Evolutionary conservation across 2,888 invertebrate genomes (phyloP).

Genomic region (Melipona beecheii): DNA sequence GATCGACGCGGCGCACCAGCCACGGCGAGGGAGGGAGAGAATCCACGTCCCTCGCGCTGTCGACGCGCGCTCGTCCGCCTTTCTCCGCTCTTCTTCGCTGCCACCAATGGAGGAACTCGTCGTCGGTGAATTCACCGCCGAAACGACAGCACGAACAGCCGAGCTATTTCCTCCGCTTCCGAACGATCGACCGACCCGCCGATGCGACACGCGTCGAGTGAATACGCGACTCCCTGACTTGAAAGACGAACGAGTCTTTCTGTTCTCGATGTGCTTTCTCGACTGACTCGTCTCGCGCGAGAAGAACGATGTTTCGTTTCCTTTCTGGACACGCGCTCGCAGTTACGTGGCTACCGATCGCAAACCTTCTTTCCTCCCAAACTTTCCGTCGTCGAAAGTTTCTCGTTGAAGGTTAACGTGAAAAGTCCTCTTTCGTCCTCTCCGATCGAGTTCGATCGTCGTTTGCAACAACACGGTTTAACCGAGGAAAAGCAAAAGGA

Average conservation of each 20-base stretch:
- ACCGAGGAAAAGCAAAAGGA: background rate
- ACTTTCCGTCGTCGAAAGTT: background rate
- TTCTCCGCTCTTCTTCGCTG: background rate
- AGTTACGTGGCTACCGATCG: constrained; percentile 17
- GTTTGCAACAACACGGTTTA: background rate
- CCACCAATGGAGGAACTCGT: background rate
- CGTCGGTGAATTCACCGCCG: background rate
- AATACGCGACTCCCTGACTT: background rate
- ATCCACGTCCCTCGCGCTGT: background rate
- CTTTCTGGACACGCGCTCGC: constrained; percentile 27
- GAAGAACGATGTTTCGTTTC: constrained; percentile 13
- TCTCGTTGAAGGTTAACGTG: background rate
- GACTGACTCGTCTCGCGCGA: background rate
- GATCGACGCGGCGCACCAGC: background rate
- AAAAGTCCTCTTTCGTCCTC: background rate
- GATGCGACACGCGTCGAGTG: background rate
- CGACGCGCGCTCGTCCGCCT: background rate
- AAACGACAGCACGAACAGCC: background rate
- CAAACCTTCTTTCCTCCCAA: background rate
- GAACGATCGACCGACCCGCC: background rate
- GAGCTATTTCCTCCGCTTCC: background rate
- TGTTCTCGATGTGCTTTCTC: background rate
- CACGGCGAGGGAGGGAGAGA: too few relatives aligned
- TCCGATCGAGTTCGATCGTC: background rate
- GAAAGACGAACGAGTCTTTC: background rate